Evolutionary conservation across 2,113 vertebrate genomes (phyloP), one percentile per base, ranked within the genome.

Genomic region (Leptocoma aspasia): DNA sequence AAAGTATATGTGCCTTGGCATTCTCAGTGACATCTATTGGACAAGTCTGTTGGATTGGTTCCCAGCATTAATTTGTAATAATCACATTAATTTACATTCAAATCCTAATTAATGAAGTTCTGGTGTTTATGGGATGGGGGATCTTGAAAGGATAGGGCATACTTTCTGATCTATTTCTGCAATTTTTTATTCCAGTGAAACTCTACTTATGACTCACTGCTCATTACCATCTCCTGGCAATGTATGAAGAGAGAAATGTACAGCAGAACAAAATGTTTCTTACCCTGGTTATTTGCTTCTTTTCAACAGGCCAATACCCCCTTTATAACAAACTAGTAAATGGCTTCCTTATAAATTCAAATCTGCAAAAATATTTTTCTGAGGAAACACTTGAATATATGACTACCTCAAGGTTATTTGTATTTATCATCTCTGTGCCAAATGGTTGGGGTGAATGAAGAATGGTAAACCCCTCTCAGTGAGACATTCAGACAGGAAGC

Each of bases 51-150:
- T 96, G 88, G 85, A 72, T 39, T 76, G 28, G 41, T 60, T 96
- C 82, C 75, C 88, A 90, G 83, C 28, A 52, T 61, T 85, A 85
- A 96, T 93, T 82, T 95, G 47, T 68, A 86, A 81, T 86, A 78
- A 86, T 91, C 76, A 78, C 54, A 89, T 66, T 92, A 61, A 96
- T 95, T 96, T 86, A 70, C 69, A 77, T 77, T 66, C 60, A 89
- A 61, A 23, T 50, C 7, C 70, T 70, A 86, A 86, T 92, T 89
- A 68, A 81, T 66, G 60, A 80, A 66, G 35, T 81, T 61, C 22
- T 83, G 13, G 52, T 89, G 63, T 63, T 81, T 89, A 63, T 66
- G 37, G 47, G 24, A 63, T 63, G 22, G 35, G 15, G 15, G 31
- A 86, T 73, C 59, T 86, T 94, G 68, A 86, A 90, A 90, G 31